These are phyloP conservation scores for Troides oblongomaculatus DNA, from an alignment of 2,888 invertebrate species.

Conservation along the genomic window DNA sequence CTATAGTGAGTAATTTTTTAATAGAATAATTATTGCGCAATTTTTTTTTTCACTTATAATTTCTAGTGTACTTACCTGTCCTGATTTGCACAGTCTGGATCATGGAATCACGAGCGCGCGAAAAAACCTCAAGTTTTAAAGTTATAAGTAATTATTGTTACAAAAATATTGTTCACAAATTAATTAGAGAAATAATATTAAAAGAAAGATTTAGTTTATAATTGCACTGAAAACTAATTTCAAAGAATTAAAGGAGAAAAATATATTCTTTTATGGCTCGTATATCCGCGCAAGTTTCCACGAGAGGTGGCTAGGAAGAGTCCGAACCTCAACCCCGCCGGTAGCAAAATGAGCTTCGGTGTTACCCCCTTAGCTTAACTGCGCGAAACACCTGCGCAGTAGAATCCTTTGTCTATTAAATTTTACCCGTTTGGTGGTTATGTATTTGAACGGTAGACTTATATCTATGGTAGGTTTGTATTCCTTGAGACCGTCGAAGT, in stretches of 20 bases:
- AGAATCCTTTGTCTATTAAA: constrained; percentile 32
- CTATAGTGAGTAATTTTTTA: too few species aligned
- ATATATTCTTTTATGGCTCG: not conserved
- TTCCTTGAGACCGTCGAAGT: too few species aligned
- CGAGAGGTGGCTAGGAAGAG: constrained; percentile 9
- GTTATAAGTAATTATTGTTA: not conserved
- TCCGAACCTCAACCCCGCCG: constrained; percentile 6
- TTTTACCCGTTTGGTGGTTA: constrained; percentile 18
- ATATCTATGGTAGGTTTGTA: too few species aligned
- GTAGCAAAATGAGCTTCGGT: constrained; percentile 4
- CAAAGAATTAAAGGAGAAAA: not conserved
- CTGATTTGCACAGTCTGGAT: not conserved
- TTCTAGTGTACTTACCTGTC: too few species aligned
- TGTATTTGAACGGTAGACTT: constrained; percentile 31
- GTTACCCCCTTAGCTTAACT: constrained; percentile 34
- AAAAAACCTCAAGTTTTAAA: not conserved
- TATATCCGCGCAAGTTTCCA: not conserved
- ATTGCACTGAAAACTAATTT: not conserved
- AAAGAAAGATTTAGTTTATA: not conserved
- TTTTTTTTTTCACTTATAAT: too few species aligned
- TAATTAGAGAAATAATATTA: not conserved
- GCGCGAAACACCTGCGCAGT: constrained; percentile 53
- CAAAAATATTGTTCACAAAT: not conserved
- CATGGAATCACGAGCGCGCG: not conserved
- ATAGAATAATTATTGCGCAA: too few species aligned